A percentile compares a stretch with the other conserved stretches of the same genome.
Conservation (phyloP, 1,140 invertebrate species). For the Eriosoma lanigerum region DNA sequence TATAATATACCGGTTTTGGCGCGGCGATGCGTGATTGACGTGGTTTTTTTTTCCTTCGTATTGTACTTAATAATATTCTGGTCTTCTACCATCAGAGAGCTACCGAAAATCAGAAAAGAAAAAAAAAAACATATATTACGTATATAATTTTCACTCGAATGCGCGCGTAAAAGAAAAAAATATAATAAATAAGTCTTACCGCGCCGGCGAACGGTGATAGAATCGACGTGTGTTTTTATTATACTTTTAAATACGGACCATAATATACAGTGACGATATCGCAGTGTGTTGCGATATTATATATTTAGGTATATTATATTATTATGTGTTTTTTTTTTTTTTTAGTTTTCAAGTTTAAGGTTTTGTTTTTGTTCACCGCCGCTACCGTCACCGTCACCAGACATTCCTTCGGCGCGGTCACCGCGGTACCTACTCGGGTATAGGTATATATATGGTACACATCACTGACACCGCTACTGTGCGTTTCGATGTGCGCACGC, state of each 20-base stretch:
- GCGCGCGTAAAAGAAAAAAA: too few relatives aligned
- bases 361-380: neutral
- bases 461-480: too few relatives aligned
- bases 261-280: neutral
- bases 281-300: neutral
- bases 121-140: neutral
- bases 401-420: conserved; percentile 15
- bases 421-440: neutral
- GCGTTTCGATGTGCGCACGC: conserved; percentile 33
- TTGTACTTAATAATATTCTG: too few relatives aligned
- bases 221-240: neutral
- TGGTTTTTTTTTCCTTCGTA: neutral
- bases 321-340: neutral
- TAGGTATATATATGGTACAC: too few relatives aligned
- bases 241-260: neutral
- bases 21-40: conserved; percentile 26
- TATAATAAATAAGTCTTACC: too few relatives aligned
- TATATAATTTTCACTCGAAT: too few relatives aligned
- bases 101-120: neutral
- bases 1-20: conserved; percentile 1
- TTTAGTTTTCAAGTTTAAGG: neutral
- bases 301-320: too few relatives aligned
- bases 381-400: neutral
- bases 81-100: neutral
- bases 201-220: neutral